Evolutionary conservation across 2,797 vertebrate species (phyloP), one percentile per base, ranked within the genome.

Genomic region (Myiothlypis chrysogaster): DNA sequence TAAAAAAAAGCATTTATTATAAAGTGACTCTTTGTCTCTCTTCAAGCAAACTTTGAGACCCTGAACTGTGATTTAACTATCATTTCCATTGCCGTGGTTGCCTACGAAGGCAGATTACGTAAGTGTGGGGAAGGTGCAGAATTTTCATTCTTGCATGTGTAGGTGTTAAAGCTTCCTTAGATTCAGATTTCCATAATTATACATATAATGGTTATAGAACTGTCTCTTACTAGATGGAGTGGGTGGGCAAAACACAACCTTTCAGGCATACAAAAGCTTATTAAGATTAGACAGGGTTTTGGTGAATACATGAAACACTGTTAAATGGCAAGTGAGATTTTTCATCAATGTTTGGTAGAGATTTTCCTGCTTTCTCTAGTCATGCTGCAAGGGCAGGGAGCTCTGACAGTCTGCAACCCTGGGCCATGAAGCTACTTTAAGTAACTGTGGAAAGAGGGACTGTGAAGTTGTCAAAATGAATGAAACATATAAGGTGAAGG

Each of bases 91-190:
- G 37, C n/a, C 0, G 1, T 34, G 27, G 11, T 20, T 55, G 17
- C 37, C 35, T 64, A 12, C 0, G 0, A 69, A 65, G 22, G 5
- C 32, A 63, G 43, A 44, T 65, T 85, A 65, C 1, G 0, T 37
- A 82, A 60, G 5, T 39, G 22, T 57, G 15, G 10, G n/a, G 22
- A 90, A 73, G 24, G 21, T 69, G n/a, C 39, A 70, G 5, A 61
- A 37, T 46, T 71, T 76, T 69, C 12, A 32, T 23, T 73, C 28
- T 71, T 34, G 23, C 22, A 23, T 52, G 12, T 50, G 44, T 68
- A 55, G 70, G 49, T 68, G 20, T 78, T 81, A 53, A 92, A 70
- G 1, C 20, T 78, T 77, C 41, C 57, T 70, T 64, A 78, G 66
- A 93, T 71, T 30, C 15, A 66, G 24, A 75, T 92, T 78, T 90